phyloP scores from a whole-genome alignment of 2,797 vertebrate genomes.

The Heliangelus exortis region DNA sequence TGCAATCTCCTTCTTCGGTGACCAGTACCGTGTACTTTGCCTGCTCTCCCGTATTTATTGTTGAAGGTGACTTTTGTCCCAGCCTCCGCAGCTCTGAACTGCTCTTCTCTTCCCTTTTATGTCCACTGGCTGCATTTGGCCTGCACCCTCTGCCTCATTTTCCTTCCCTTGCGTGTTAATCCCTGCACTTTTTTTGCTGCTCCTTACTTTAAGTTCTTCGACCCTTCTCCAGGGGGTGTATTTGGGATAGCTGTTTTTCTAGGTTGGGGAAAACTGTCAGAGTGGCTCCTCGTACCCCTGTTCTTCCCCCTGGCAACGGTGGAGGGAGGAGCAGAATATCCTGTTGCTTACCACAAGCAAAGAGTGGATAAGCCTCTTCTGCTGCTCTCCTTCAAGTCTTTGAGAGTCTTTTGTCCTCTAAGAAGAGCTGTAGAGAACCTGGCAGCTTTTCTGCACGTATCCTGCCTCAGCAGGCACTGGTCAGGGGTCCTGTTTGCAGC shows the following conservation, averaged over 20 bases:
- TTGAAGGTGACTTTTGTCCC: slow-evolving; percentile 62
- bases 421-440: background rate
- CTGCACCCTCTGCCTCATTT: background rate
- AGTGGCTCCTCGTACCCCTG: background rate
- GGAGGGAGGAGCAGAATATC: background rate
- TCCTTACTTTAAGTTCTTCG: background rate
- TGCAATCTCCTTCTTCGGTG: background rate
- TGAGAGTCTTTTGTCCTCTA: background rate
- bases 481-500: background rate
- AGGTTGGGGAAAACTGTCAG: background rate
- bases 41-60: slow-evolving; percentile 11
- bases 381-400: background rate
- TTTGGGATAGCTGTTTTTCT: background rate
- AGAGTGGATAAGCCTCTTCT: background rate
- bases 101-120: background rate
- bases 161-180: background rate
- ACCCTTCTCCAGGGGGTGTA: background rate
- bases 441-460: background rate
- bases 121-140: background rate
- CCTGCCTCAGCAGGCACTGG: background rate
- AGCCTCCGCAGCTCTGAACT: background rate
- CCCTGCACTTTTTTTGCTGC: background rate
- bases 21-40: slow-evolving; percentile 24
- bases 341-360: background rate
- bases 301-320: background rate